Conservation (phyloP, 1,140 invertebrate genomes). For the Plodia interpunctella region DNA sequence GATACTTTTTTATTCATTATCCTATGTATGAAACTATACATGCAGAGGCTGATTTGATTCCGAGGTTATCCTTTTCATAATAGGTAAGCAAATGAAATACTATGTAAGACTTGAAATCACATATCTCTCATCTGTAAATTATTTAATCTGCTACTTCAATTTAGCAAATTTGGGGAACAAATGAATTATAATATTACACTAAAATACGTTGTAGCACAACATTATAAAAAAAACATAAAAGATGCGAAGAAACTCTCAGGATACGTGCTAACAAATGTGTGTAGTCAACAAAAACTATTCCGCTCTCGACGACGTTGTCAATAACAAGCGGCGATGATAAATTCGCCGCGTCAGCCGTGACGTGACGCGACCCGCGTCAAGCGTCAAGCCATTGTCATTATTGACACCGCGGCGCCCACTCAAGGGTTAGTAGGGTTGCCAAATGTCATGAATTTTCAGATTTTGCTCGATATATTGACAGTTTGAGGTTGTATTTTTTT, state of each 20-base stretch:
- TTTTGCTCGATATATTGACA: neutral
- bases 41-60: too few relatives aligned
- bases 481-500: neutral
- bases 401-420: slow-evolving; percentile 20
- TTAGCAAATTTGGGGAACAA: too few relatives aligned
- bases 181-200: too few relatives aligned
- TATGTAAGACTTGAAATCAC: too few relatives aligned
- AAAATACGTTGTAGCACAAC: too few relatives aligned
- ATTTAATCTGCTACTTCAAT: too few relatives aligned
- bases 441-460: slow-evolving; percentile 18
- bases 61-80: too few relatives aligned
- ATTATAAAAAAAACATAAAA: neutral
- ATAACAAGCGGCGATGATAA: slow-evolving; percentile 31
- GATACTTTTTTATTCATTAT: too few relatives aligned
- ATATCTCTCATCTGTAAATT: too few relatives aligned
- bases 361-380: slow-evolving; percentile 28
- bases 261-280: neutral
- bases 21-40: too few relatives aligned
- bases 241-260: neutral
- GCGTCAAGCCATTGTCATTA: slow-evolving; percentile 30
- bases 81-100: too few relatives aligned
- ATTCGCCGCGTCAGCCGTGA: slow-evolving; percentile 24
- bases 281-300: slow-evolving; percentile 15
- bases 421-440: slow-evolving; percentile 17
- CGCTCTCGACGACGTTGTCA: slow-evolving; percentile 20